These are phyloP conservation scores for Ictidomys tridecemlineatus DNA, from an alignment of 2,113 vertebrate species.

Conservation along the genomic window DNA sequence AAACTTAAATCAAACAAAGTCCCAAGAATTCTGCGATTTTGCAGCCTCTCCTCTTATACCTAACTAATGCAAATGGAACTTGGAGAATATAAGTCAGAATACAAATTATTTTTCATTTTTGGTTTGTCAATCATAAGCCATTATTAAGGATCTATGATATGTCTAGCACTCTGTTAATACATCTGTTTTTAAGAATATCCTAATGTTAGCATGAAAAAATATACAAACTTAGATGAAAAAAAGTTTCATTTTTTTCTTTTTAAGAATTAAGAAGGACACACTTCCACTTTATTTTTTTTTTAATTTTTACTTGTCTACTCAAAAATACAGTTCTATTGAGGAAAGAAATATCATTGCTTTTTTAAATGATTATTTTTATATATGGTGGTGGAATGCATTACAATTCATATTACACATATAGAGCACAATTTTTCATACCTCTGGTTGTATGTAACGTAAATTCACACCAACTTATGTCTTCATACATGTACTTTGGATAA, in stretches of 20 bases:
- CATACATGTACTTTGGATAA: too few species aligned
- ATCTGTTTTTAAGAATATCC: constrained; percentile 54
- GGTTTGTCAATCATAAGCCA: constrained; percentile 2
- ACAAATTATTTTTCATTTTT: constrained; percentile 26
- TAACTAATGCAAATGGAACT: constrained; percentile 57
- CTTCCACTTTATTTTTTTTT: constrained; percentile 18
- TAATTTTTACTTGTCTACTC: not conserved
- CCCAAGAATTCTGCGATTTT: not conserved
- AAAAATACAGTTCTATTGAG: not conserved
- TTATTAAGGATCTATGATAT: constrained; percentile 60
- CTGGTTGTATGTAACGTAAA: too few species aligned
- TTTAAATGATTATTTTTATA: too few species aligned
- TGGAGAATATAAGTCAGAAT: not conserved
- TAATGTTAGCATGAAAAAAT: constrained; percentile 57
- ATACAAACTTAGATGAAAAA: constrained; percentile 11
- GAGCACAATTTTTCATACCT: too few species aligned
- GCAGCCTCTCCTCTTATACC: not conserved
- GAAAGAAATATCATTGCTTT: not conserved
- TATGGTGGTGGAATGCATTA: too few species aligned
- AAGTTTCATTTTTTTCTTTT: not conserved
- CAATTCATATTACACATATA: too few species aligned
- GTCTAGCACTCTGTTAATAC: constrained; percentile 57
- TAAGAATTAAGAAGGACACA: not conserved
- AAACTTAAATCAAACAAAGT: constrained; percentile 21
- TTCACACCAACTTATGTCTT: too few species aligned